Conservation (phyloP, 2,888 invertebrate species). For the Arrhopalites spinosus region DNA sequence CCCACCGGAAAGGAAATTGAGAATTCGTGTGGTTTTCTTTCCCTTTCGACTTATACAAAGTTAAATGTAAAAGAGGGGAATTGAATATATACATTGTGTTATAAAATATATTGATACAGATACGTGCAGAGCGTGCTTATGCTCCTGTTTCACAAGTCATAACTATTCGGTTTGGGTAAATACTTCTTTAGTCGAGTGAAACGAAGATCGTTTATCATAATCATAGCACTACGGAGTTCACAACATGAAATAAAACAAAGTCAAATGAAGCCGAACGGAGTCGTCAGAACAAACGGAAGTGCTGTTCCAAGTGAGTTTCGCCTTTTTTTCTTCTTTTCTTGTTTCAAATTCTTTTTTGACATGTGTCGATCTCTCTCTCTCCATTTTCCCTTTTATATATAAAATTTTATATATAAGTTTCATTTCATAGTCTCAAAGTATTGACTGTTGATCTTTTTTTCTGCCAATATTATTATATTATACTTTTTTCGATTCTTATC, state of each 20-base stretch:
- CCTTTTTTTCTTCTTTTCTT: neutral
- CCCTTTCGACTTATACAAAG: neutral
- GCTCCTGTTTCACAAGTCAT: neutral
- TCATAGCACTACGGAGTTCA: neutral
- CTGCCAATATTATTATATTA: too few species aligned
- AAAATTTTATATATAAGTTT: too few species aligned
- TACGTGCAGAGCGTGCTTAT: neutral
- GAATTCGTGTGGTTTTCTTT: neutral
- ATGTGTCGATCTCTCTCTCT: too few species aligned
- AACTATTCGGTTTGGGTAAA: neutral
- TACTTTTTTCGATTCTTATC: too few species aligned
- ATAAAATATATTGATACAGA: neutral
- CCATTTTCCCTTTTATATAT: neutral
- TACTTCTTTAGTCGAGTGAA: constrained; percentile 5
- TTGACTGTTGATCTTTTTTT: too few species aligned
- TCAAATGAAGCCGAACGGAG: constrained; percentile 22
- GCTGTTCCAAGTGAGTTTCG: constrained; percentile 8
- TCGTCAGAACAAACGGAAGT: constrained; percentile 11
- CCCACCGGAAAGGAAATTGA: neutral
- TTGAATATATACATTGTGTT: neutral
- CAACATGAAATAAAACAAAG: constrained; percentile 8
- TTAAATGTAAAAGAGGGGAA: neutral
- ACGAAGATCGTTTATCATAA: constrained; percentile 17
- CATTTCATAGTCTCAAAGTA: too few species aligned
- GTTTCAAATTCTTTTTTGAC: neutral